Conservation (phyloP, 2,888 invertebrate genomes). For the Seladonia tumulorum region DNA sequence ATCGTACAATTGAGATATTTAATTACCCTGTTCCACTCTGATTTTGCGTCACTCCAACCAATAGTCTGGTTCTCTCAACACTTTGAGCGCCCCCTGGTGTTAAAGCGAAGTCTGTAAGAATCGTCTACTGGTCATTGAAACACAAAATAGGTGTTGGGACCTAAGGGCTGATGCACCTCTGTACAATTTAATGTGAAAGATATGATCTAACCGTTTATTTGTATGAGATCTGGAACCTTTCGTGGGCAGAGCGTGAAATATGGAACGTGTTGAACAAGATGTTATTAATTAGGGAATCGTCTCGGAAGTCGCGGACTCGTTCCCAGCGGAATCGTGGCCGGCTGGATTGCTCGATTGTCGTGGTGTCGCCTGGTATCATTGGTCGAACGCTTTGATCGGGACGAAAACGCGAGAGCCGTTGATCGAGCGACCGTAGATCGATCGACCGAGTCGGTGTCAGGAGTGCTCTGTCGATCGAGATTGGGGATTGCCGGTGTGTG, state of each 20-base stretch:
- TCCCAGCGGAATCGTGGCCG: conserved; percentile 27
- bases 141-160: no score
- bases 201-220: no score
- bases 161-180: no score
- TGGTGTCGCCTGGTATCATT: conserved; percentile 42
- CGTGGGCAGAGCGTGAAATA: no score
- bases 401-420: conserved; percentile 20
- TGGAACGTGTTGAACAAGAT: neutral
- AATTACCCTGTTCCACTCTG: neutral
- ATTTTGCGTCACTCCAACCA: neutral
- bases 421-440: conserved; percentile 5
- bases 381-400: conserved; percentile 29
- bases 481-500: conserved; percentile 19
- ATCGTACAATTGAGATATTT: neutral
- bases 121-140: no score
- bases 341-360: conserved; percentile 60
- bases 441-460: conserved; percentile 1
- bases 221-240: no score
- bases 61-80: neutral
- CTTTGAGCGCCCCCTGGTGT: neutral
- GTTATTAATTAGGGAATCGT: no score
- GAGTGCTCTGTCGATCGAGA: conserved; percentile 20
- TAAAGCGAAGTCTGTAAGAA: no score
- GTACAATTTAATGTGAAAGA: no score
- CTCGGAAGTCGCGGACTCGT: conserved; percentile 27